A percentile compares a stretch with the other conserved stretches of the same genome.
phyloP scores from a whole-genome alignment of 1,140 invertebrate genomes.

The Aleiodes sp. region DNA sequence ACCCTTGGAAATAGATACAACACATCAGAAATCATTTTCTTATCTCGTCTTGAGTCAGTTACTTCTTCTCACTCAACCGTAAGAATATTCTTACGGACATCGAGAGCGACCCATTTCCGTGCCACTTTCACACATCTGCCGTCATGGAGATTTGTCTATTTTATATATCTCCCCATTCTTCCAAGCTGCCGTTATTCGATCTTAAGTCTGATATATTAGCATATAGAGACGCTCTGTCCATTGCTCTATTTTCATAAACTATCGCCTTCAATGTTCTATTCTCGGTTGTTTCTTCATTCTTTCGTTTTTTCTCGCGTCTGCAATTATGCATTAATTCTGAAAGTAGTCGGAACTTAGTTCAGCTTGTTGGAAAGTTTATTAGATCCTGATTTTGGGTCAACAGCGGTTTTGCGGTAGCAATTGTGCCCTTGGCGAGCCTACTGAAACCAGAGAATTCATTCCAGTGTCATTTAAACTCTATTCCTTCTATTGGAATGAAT shows the following conservation, averaged over 20 bases:
- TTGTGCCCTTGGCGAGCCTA: neutral
- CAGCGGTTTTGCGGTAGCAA: neutral
- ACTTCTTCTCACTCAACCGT: neutral
- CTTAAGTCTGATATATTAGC: slow-evolving; percentile 26
- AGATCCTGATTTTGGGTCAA: slow-evolving; percentile 35
- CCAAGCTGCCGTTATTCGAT: neutral
- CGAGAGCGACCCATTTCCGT: slow-evolving; percentile 48
- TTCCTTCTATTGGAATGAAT: neutral
- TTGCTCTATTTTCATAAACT: neutral
- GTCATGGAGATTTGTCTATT: slow-evolving; percentile 47
- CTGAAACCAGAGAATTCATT: slow-evolving; percentile 10
- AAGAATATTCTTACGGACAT: slow-evolving; percentile 33
- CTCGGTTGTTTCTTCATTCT: neutral
- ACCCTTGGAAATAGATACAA: neutral
- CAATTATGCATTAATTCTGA: neutral
- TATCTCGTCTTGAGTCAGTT: slow-evolving; percentile 27
- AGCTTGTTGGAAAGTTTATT: slow-evolving; percentile 39
- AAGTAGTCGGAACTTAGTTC: neutral
- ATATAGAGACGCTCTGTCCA: neutral
- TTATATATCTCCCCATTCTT: slow-evolving; percentile 23
- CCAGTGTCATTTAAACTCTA: slow-evolving; percentile 4
- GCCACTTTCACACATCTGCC: slow-evolving; percentile 52
- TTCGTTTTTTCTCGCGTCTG: neutral
- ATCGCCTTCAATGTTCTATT: neutral
- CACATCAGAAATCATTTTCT: neutral